Evolutionary conservation across 2,113 vertebrate genomes (phyloP).

Genomic region (Girardinichthys multiradiatus): DNA sequence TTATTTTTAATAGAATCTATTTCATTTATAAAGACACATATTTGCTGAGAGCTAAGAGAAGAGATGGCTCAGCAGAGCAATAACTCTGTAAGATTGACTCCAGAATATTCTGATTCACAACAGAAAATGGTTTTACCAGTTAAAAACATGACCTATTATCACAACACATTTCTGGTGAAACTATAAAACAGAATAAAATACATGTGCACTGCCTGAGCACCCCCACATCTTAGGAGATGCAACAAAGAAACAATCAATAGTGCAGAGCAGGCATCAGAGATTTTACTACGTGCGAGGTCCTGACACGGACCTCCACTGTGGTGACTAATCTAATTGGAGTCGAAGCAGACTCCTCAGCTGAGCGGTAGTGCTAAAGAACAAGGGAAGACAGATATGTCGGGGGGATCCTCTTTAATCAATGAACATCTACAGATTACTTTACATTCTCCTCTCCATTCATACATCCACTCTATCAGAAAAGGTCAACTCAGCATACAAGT

Average conservation of each 20-base stretch:
- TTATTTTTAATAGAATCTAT: too few species aligned
- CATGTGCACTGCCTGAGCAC: slow-evolving; percentile 28
- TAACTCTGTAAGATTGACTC: too few species aligned
- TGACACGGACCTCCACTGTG: slow-evolving; percentile 46
- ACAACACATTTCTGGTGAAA: slow-evolving; percentile 29
- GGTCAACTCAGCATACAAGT: slow-evolving; percentile 8
- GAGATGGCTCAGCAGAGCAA: too few species aligned
- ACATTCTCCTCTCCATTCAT: slow-evolving; percentile 19
- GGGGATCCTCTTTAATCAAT: slow-evolving; percentile 55
- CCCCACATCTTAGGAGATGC: slow-evolving; percentile 41
- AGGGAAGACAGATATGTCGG: slow-evolving; percentile 54
- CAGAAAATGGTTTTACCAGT: slow-evolving; percentile 15
- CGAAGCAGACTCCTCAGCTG: slow-evolving; percentile 56
- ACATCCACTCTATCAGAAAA: not conserved
- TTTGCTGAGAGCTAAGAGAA: too few species aligned
- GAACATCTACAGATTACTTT: slow-evolving; percentile 40
- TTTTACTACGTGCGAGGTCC: slow-evolving; percentile 57
- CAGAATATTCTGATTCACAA: slow-evolving; percentile 23
- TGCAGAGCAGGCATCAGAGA: slow-evolving; percentile 57
- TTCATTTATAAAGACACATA: too few species aligned
- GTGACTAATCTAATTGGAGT: slow-evolving; percentile 71
- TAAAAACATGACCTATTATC: slow-evolving; percentile 39
- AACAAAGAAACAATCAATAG: slow-evolving; percentile 63
- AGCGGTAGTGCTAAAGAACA: slow-evolving; percentile 41
- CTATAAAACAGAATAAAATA: not conserved